Evolutionary conservation across 2,797 vertebrate species (phyloP), one percentile per base, ranked within the genome.

Genomic region (Nyctalus aviator): DNA sequence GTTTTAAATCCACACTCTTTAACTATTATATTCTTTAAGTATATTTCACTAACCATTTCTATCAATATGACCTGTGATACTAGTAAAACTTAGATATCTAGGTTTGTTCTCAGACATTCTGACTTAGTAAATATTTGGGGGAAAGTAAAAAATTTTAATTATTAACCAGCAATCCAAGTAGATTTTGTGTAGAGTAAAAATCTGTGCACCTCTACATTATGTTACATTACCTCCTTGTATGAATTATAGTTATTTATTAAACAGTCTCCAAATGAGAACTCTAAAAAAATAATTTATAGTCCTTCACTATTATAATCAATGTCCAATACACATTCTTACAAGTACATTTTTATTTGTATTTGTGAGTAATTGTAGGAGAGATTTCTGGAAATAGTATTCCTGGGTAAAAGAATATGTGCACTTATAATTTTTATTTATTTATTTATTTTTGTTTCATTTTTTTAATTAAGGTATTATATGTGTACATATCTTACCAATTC

Each of bases 241-340:
- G 14, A 73, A 48, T 55, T 4, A 25, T 91, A 37, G 30, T 93
- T 53, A 35, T 23, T 90, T 69, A 72, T 82, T 71, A 91, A 89
- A 79, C 7, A 64, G 15, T 84, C 23, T 72, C 59, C 66, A 81
- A 50, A 90, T 73, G 23, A 57, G 32, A 9, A 23, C 41, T 13
- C 12, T 57, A 78, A 92, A 82, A 93, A 84, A 93, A 68, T 41
- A 81, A 85, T 41, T 73, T 93, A 41, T 44, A 66, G 15, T 69
- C 9, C 9, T 77, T 92, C 41, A 35, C 72, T 66, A 66, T 64
- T 55, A 69, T 62, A 90, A 83, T 71, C 7, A 44, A 1, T 64
- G 23, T 7, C 72, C 18, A 37, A 13, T 89, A 41, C 18, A 72
- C 7, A 77, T 72, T 23, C 5, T 94, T 90, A 48, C 17, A 75